Evolutionary conservation across 2,113 vertebrate genomes (phyloP), one percentile per base, ranked within the genome.

Genomic region (Peromyscus leucopus): DNA sequence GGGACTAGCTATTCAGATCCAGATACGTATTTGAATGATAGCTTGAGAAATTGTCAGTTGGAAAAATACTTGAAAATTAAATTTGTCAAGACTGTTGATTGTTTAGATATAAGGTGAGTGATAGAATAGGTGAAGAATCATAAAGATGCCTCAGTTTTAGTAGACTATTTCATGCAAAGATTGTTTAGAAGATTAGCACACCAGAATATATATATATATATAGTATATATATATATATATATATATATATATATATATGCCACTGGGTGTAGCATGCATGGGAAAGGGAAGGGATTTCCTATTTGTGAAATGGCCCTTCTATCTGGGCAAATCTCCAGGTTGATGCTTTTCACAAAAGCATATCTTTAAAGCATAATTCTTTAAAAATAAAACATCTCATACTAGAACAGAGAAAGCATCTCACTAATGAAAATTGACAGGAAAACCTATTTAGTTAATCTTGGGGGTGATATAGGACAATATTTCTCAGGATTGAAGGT

Each of bases 11-110:
- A 78, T 67, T 22, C 33, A 84, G 88, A 75, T 61, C 26, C 55
- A 78, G 65, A 48, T 46, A 91, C 15, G 75, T 74, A 59, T 26
- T 61, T 72, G 57, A 33, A 33, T 89, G 67, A 4, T 93, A 63
- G 69, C 42, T 97, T 95, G 92, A 95, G 90, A 96, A 90, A 93
- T 2, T 6, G 26, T 96, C 59, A 90, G 16, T 59, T 80, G 82
- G 51, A 96, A 26, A 89, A 89, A 83, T 94, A 87, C 31, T 65
- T 96, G 61, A 63, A 97, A 92, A 33, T 57, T 91, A 57, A 74
- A 75, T 91, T 95, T 33, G 83, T 84, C 26, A 67, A 22, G 4
- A 89, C 7, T 72, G 28, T 65, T 94, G 48, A 46, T 46, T 87
- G 24, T 11, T 96, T 93, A 95, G 33, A 76, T 42, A 2, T 28